Evolutionary conservation across 1,140 invertebrate species (phyloP), one percentile per base, ranked within the genome.

Genomic region (Steinernema feltiae): DNA sequence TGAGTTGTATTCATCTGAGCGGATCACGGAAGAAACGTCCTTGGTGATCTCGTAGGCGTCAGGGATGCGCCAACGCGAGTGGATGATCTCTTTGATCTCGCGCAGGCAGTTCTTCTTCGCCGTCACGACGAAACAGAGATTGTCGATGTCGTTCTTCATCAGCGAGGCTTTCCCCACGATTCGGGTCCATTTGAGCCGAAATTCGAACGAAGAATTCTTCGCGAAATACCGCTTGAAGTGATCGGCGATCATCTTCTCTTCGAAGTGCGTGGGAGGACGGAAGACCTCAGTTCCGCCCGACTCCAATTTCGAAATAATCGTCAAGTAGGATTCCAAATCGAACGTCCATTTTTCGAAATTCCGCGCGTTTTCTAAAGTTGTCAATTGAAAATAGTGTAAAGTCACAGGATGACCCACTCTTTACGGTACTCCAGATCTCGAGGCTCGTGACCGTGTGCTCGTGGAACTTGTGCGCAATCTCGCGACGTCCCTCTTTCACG

Each of bases 301-400:
- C 24, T 63, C 53, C 53, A 63, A 27, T 63, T 63, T 63, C 15
- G 12, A 12, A 27, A 63, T 27, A 27, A 15, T 63, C 15, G 53
- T 27, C 7, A 63, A 63, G 53, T 63, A 27, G 12, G 24, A 63
- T 3, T 63, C 53, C 15, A 63, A 21, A 15, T 27, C 53, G 24
- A 15, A 27, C 7, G 53, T 63, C 53, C 53, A 63, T 15, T 27
- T 15, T 21, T 63, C 53, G 24, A n/a, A 63, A 27, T 63, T 63
- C 53, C 53, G 12, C 53, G 53, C 53, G 53, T 63, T 63, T 21
- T 63, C 53, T 63, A 27, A 27, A 63, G n/a, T n/a, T n/a, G n/a
- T n/a, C n/a, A n/a, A n/a, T n/a, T n/a, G n/a, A 63, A 27, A 63
- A 27, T 63, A 15, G 41, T 46, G 41, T 7, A 46, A 12, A 46